Percentiles rank a stretch among this genome's conserved stretches.
These are phyloP conservation scores for Ectemnius cavifrons DNA, from an alignment of 2,888 invertebrate genomes.

Conservation along the genomic window DNA sequence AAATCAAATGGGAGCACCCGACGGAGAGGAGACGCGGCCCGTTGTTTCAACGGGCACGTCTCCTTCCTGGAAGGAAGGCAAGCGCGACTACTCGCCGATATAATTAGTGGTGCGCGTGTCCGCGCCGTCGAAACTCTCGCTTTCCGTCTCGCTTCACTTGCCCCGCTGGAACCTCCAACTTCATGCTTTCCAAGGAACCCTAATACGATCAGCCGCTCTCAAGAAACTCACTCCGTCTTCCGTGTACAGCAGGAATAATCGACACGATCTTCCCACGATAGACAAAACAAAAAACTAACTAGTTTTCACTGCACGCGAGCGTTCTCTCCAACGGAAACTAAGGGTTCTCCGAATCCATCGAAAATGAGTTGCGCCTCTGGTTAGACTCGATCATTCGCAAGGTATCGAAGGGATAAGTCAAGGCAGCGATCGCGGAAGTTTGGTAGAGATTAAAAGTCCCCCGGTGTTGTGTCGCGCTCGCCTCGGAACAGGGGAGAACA, in stretches of 20 bases:
- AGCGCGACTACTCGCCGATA: slow-evolving; percentile 67
- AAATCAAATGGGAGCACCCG: slow-evolving; percentile 48
- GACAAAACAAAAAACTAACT: too few relatives aligned
- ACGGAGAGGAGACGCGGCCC: slow-evolving; percentile 30
- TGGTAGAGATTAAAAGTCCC: slow-evolving; percentile 54
- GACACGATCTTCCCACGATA: too few relatives aligned
- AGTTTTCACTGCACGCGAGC: neutral
- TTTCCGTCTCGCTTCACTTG: slow-evolving; percentile 17
- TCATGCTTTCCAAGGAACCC: slow-evolving; percentile 27
- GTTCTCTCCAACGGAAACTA: neutral
- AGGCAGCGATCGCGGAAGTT: slow-evolving; percentile 47
- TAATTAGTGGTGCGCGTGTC: slow-evolving; percentile 75
- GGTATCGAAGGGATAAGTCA: slow-evolving; percentile 3
- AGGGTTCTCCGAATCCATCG: neutral
- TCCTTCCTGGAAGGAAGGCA: slow-evolving; percentile 70
- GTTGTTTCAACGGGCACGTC: slow-evolving; percentile 64
- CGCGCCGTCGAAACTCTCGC: slow-evolving; percentile 54
- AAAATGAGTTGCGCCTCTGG: neutral
- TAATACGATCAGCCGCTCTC: neutral
- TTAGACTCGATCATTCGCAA: slow-evolving; percentile 6
- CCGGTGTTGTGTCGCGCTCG: slow-evolving; percentile 36
- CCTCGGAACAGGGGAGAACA: slow-evolving; percentile 48
- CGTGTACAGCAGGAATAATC: too few relatives aligned
- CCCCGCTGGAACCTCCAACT: slow-evolving; percentile 11
- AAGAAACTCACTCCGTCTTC: neutral